A percentile compares a stretch with the other conserved stretches of the same genome.
phyloP scores from a whole-genome alignment of 2,113 vertebrate species.

The Hemichromis elongatus region DNA sequence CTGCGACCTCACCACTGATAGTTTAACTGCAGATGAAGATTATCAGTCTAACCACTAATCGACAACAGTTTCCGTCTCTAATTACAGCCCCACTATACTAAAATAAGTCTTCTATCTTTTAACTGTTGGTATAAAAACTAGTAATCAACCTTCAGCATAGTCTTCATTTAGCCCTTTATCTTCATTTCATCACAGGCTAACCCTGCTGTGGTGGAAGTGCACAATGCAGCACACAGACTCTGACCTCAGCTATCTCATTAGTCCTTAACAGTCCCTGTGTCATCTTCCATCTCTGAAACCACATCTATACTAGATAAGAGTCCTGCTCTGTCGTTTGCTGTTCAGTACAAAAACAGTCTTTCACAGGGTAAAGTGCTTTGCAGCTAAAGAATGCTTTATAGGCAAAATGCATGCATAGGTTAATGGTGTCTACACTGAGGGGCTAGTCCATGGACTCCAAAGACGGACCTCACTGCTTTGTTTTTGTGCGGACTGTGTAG shows the following conservation, averaged over 20 bases:
- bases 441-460: too few relatives aligned
- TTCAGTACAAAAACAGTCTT: conserved; percentile 4
- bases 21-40: neutral
- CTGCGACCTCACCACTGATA: rapidly evolving
- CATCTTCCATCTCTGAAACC: conserved; percentile 11
- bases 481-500: too few relatives aligned
- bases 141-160: neutral
- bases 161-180: neutral
- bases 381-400: neutral
- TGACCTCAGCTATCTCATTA: conserved; percentile 9
- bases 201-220: neutral
- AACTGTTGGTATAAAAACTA: neutral
- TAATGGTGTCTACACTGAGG: conserved; percentile 1
- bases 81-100: neutral
- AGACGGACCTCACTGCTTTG: too few relatives aligned
- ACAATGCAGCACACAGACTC: conserved; percentile 5
- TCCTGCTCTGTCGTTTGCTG: conserved; percentile 36
- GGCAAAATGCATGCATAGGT: conserved; percentile 5
- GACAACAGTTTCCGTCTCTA: neutral
- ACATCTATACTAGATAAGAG: conserved; percentile 42
- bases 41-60: neutral
- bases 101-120: neutral
- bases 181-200: neutral
- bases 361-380: conserved; percentile 38
- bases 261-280: conserved; percentile 2